Evolutionary conservation across 2,113 vertebrate species (phyloP), one percentile per base, ranked within the genome.

Genomic region (Labrus mixtus): DNA sequence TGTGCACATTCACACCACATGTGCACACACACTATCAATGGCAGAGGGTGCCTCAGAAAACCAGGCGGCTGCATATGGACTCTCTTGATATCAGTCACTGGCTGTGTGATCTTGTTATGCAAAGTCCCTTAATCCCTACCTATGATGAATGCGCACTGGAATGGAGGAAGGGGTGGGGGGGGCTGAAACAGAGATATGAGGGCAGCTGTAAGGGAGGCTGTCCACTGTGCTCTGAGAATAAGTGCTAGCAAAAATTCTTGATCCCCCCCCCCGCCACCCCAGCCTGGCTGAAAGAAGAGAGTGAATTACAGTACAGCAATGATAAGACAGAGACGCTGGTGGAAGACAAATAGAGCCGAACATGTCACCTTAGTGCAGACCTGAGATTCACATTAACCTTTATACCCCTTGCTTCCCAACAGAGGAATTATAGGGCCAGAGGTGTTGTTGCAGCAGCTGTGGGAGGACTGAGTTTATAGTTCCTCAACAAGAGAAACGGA

Each of bases 51-150:
- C 95, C 95, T 95, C 95, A 94, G 95, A 97, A 97, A 97, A 97
- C 95, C 96, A 97, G 96, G 95, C 95, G 95, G 96, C 95, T 97
- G 96, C 97, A 97, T 98, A 98, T 98, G 97, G 97, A 95, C 96
- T 95, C 95, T 96, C 97, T 97, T 98, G 97, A 98, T 98, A 98
- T 98, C 97, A 97, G 96, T 97, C 97, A 98, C 95, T 99, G 97
- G 96, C 97, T 96, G 96, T 98, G 97, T 99, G 97, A 99, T 99
- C 97, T 97, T 97, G 97, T 99, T 99, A 99, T 98, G 97, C 96
- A 98, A 98, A 99, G 95, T 96, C 97, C 95, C 96, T 88, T 98
- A 98, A 99, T 98, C 97, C 98, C 96, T 95, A 97, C 96, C 96
- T 97, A 97, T 95, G 96, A 96, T 97, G 96, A 97, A 97, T 96